phyloP scores from a whole-genome alignment of 2,888 invertebrate genomes.

The Parnassius orleans region DNA sequence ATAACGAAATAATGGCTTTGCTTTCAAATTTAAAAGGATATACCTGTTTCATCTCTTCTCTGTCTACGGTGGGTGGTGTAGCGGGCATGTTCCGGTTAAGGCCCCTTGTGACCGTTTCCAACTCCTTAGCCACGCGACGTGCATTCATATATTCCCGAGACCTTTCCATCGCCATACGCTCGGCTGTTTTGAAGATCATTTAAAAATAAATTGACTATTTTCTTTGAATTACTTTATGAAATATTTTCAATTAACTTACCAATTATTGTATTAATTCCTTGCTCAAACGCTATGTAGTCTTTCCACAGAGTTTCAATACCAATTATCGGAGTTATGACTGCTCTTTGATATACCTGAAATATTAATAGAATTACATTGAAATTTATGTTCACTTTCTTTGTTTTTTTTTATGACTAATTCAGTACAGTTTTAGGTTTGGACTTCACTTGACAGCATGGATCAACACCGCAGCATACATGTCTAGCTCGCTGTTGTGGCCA shows the following conservation, averaged over 20 bases:
- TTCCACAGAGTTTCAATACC: slow-evolving; percentile 98
- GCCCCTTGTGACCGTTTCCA: slow-evolving; percentile 96
- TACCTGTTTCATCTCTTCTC: slow-evolving; percentile 96
- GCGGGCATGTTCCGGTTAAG: slow-evolving; percentile 97
- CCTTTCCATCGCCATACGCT: slow-evolving; percentile 98
- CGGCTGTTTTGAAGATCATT: slow-evolving; percentile 79
- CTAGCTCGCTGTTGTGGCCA: no score
- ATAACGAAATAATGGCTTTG: no score
- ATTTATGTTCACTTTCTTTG: no score
- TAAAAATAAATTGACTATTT: neutral
- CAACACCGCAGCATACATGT: no score
- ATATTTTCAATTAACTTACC: slow-evolving; percentile 41
- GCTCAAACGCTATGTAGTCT: slow-evolving; percentile 98
- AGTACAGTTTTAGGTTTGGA: no score
- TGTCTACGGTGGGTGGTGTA: slow-evolving; percentile 94
- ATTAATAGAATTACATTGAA: neutral
- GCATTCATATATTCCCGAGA: slow-evolving; percentile 99
- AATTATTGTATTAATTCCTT: slow-evolving; percentile 88
- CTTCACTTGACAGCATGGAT: no score
- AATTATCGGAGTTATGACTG: slow-evolving; percentile 97
- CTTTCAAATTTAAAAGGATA: no score
- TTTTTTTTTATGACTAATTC: no score
- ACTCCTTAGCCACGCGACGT: slow-evolving; percentile 95
- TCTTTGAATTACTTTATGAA: neutral
- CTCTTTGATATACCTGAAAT: slow-evolving; percentile 93